These are phyloP conservation scores for Nomada goodeniana DNA, from an alignment of 2,888 invertebrate species.

Conservation along the genomic window DNA sequence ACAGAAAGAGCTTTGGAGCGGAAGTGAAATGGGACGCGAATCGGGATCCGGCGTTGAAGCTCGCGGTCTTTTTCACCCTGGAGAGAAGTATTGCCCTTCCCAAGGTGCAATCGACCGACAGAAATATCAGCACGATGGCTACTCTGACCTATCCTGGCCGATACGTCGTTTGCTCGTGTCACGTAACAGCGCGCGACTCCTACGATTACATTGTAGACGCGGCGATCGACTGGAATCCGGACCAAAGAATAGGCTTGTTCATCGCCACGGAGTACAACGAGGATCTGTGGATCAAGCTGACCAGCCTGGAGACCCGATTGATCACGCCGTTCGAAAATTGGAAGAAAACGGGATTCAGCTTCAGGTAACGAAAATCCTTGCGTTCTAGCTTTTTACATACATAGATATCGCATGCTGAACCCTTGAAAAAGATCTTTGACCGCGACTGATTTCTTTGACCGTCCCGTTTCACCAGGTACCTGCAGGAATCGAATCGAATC, in stretches of 20 bases:
- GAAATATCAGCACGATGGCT: slow-evolving; percentile 88
- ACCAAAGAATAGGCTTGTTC: slow-evolving; percentile 87
- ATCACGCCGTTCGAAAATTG: slow-evolving; percentile 87
- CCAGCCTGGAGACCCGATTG: slow-evolving; percentile 84
- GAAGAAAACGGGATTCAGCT: slow-evolving; percentile 85
- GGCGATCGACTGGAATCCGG: slow-evolving; percentile 89
- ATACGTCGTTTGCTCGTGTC: slow-evolving; percentile 89
- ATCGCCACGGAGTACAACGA: slow-evolving; percentile 87
- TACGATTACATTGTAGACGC: slow-evolving; percentile 84
- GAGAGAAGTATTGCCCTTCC: slow-evolving; percentile 81
- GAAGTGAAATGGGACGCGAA: slow-evolving; percentile 95
- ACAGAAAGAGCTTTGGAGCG: slow-evolving; percentile 88
- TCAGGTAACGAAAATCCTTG: slow-evolving; percentile 82
- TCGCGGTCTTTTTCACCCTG: slow-evolving; percentile 87
- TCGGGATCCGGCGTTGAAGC: slow-evolving; percentile 91
- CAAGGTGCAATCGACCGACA: slow-evolving; percentile 75
- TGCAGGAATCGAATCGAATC: slow-evolving; percentile 85
- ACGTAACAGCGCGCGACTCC: slow-evolving; percentile 86
- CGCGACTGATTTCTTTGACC: not conserved
- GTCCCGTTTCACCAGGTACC: slow-evolving; percentile 81
- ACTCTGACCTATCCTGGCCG: slow-evolving; percentile 91
- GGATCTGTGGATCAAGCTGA: slow-evolving; percentile 82
- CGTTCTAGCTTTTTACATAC: too few relatives aligned
- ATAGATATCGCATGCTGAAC: not conserved
- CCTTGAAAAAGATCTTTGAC: too few relatives aligned